A percentile compares a stretch with the other conserved stretches of the same genome.
Conservation (phyloP, 1,140 invertebrate genomes). For the Harlomillsia oculata region DNA sequence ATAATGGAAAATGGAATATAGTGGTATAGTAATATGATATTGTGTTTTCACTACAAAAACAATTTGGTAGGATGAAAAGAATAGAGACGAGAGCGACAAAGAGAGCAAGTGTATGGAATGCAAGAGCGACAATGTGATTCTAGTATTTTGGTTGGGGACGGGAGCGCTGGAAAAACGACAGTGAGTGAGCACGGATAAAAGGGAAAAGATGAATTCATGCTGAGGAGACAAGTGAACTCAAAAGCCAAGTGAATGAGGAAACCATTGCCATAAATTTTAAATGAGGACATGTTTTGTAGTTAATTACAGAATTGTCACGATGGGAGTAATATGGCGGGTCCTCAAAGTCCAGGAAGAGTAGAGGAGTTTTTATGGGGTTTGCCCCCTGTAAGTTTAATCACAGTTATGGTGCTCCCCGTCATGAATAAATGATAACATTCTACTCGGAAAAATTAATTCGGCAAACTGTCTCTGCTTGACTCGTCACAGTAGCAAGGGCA, state of each 20-base stretch:
- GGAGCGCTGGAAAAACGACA: no score
- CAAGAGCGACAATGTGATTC: no score
- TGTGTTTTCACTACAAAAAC: no score
- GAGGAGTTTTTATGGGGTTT: conserved; percentile 18
- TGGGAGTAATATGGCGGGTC: conserved; percentile 31
- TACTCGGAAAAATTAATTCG: conserved; percentile 37
- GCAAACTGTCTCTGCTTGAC: conserved; percentile 36
- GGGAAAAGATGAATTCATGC: conserved; percentile 14
- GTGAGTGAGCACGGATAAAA: background rate
- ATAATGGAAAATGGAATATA: no score
- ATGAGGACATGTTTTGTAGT: conserved; percentile 35
- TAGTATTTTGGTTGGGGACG: no score
- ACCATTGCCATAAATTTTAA: conserved; percentile 30
- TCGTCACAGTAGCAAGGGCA: no score
- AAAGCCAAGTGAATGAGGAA: background rate
- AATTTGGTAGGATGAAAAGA: no score
- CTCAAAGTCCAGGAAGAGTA: background rate
- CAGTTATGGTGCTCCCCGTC: conserved; percentile 35
- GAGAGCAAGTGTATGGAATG: no score
- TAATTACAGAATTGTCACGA: conserved; percentile 36
- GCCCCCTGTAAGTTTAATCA: conserved; percentile 37
- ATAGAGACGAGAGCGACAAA: no score
- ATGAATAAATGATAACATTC: conserved; percentile 37
- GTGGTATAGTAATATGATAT: no score
- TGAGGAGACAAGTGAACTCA: conserved; percentile 9